A percentile compares a stretch with the other conserved stretches of the same genome.
These are phyloP conservation scores for Philantomba maxwellii DNA, from an alignment of 2,113 vertebrate species.

Conservation along the genomic window DNA sequence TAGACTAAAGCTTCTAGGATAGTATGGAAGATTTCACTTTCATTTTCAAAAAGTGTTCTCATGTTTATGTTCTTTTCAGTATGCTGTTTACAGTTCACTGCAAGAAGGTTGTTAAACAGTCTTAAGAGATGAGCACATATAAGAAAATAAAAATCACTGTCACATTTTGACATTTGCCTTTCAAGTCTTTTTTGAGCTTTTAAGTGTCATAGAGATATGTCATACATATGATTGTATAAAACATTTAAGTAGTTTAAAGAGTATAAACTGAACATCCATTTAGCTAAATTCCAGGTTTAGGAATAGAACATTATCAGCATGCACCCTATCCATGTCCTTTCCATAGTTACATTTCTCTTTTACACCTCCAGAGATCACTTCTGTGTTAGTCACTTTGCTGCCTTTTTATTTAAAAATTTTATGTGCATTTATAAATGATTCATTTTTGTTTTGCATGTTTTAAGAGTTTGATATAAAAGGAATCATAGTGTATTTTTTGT, in stretches of 20 bases:
- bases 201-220: neutral
- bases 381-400: neutral
- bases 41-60: conserved; percentile 10
- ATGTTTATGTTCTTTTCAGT: neutral
- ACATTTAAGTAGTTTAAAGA: neutral
- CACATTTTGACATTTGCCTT: neutral
- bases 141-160: neutral
- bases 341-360: neutral
- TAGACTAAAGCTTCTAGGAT: neutral
- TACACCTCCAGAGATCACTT: neutral
- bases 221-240: neutral
- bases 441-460: conserved; percentile 2
- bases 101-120: neutral
- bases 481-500: neutral
- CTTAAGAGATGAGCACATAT: neutral
- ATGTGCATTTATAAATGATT: neutral
- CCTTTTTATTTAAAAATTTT: neutral
- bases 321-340: neutral
- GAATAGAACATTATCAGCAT: neutral
- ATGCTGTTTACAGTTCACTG: neutral
- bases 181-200: neutral
- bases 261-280: neutral
- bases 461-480: neutral
- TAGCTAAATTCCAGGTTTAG: neutral
- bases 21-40: conserved; percentile 1